phyloP scores from a whole-genome alignment of 1,140 invertebrate genomes.

The Dendroctonus valens region DNA sequence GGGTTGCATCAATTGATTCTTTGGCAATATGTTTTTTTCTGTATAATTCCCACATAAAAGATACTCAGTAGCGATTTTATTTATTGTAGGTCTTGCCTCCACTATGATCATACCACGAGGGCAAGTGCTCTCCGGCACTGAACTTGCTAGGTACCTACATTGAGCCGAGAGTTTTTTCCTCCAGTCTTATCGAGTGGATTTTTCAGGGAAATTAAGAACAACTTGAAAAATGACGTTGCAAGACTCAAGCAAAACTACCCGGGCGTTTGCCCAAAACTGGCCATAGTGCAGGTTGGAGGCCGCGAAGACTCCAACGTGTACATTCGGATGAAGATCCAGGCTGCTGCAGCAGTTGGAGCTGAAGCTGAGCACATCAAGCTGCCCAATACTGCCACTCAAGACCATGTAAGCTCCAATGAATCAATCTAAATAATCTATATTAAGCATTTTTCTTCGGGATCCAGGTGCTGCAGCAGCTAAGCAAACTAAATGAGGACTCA shows the following conservation, averaged over 20 bases:
- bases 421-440: constrained; percentile 3
- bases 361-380: constrained; percentile 78
- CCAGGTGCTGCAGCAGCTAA: constrained; percentile 62
- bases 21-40: too few species aligned
- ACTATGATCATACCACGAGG: constrained; percentile 44
- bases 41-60: too few species aligned
- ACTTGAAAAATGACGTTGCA: constrained; percentile 66
- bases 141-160: constrained; percentile 59
- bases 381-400: constrained; percentile 78
- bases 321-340: constrained; percentile 94
- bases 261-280: constrained; percentile 71
- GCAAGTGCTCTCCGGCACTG: constrained; percentile 62
- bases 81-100: constrained; percentile 26
- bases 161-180: too few species aligned
- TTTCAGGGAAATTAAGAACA: constrained; percentile 70
- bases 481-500: constrained; percentile 79
- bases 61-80: background rate
- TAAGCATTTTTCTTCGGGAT: background rate
- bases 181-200: constrained; percentile 1
- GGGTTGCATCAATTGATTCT: background rate
- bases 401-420: constrained; percentile 61
- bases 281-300: constrained; percentile 88
- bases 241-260: constrained; percentile 59
- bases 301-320: constrained; percentile 99
- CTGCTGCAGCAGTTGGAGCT: constrained; percentile 89